A percentile compares a stretch with the other conserved stretches of the same genome.
These are phyloP conservation scores for Umimayanthus chanpuru DNA, from an alignment of 92 coral and sea anemone genomes.

Conservation along the genomic window DNA sequence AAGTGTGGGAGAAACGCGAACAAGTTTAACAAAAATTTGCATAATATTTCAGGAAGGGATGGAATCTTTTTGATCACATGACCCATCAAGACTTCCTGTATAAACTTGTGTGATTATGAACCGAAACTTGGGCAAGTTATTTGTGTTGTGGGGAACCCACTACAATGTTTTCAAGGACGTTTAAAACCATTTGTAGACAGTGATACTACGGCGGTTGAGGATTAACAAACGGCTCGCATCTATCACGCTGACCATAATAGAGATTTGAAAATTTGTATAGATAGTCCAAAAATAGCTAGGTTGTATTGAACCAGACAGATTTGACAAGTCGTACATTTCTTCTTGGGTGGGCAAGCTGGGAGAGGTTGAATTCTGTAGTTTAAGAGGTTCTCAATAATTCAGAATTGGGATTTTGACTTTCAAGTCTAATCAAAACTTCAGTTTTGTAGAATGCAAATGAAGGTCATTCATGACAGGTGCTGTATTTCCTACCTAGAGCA, in stretches of 20 bases:
- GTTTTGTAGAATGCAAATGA: conserved; percentile 65
- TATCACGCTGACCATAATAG: neutral
- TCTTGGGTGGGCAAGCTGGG: conserved; percentile 38
- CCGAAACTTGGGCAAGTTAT: conserved; percentile 20
- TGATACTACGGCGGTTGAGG: neutral
- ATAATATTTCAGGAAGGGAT: conserved; percentile 72
- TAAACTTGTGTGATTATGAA: neutral
- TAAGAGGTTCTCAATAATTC: neutral
- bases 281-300: neutral
- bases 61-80: conserved; percentile 72
- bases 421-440: conserved; percentile 53
- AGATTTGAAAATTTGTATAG: conserved; percentile 22
- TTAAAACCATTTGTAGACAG: neutral
- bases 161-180: neutral
- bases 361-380: neutral
- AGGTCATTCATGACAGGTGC: conserved; percentile 66
- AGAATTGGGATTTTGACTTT: conserved; percentile 50
- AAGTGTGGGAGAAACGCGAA: conserved; percentile 48
- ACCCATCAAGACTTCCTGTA: conserved; percentile 41
- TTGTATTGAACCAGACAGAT: conserved; percentile 9
- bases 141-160: conserved; percentile 2
- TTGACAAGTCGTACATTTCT: conserved; percentile 19
- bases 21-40: conserved; percentile 66
- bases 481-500: conserved; percentile 57
- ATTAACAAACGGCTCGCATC: neutral